Conservation (phyloP, 2,797 vertebrate species). For the Rhyacichthys aspro region DNA sequence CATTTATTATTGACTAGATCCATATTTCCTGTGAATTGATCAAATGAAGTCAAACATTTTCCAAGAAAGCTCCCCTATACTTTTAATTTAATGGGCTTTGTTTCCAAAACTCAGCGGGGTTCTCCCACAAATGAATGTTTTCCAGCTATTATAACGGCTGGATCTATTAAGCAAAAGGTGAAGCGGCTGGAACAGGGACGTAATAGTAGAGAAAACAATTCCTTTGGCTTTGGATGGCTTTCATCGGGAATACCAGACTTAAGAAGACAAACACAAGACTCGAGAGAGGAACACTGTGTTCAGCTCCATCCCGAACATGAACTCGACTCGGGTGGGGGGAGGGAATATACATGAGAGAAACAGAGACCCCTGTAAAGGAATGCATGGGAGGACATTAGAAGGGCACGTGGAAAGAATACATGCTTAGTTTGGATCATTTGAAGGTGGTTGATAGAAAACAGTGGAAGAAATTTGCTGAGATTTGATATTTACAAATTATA, state of each 20-base stretch:
- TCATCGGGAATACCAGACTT: constrained; percentile 47
- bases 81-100: constrained; percentile 18
- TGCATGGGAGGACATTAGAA: constrained; percentile 35
- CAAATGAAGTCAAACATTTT: constrained; percentile 10
- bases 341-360: constrained; percentile 33
- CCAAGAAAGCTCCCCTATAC: constrained; percentile 5
- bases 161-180: constrained; percentile 10
- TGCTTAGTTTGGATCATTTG: constrained; percentile 23
- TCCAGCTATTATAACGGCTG: constrained; percentile 45
- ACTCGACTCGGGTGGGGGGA: constrained; percentile 32
- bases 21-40: too few relatives aligned
- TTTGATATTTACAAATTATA: neutral
- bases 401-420: constrained; percentile 33
- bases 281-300: constrained; percentile 65
- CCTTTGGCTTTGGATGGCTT: constrained; percentile 31
- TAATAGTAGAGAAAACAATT: constrained; percentile 57
- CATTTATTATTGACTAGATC: constrained; percentile 13
- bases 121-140: constrained; percentile 41
- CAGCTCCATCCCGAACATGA: constrained; percentile 53
- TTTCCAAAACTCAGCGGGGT: constrained; percentile 28
- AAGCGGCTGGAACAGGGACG: constrained; percentile 33
- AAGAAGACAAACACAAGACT: constrained; percentile 64
- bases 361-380: constrained; percentile 46
- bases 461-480: constrained; percentile 5
- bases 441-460: constrained; percentile 24